These are phyloP conservation scores for Leptinotarsa juncta DNA, from an alignment of 2,888 invertebrate genomes.

Conservation along the genomic window DNA sequence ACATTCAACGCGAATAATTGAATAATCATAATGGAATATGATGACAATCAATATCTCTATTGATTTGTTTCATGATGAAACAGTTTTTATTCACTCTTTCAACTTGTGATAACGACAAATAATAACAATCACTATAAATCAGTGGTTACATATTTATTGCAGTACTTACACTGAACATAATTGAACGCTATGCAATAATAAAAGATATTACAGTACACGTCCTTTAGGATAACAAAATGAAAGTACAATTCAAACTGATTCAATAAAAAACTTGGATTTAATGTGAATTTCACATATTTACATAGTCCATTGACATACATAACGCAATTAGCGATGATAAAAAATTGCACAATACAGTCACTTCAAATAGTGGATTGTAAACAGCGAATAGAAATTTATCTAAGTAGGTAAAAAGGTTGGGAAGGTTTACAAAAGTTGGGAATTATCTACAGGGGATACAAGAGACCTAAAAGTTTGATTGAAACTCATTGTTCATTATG, in stretches of 20 bases:
- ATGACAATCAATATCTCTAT: neutral
- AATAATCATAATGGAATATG: neutral
- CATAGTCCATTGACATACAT: constrained; percentile 19
- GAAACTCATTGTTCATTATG: neutral
- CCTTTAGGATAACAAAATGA: constrained; percentile 21
- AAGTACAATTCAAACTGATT: constrained; percentile 18
- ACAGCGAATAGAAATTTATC: neutral
- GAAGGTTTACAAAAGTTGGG: constrained; percentile 14
- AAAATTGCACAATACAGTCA: constrained; percentile 6
- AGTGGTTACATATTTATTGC: constrained; percentile 20
- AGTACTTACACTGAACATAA: constrained; percentile 18
- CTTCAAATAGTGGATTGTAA: constrained; percentile 1
- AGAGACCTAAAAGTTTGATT: neutral
- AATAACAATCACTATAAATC: neutral
- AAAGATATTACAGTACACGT: constrained; percentile 18
- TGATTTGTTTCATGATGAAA: neutral
- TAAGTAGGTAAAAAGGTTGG: constrained; percentile 19
- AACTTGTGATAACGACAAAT: neutral
- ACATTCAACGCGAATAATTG: neutral
- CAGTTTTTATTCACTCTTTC: neutral
- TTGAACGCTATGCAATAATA: constrained; percentile 18
- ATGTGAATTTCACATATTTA: constrained; percentile 11
- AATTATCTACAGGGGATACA: constrained; percentile 16
- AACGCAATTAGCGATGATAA: neutral
- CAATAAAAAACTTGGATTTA: constrained; percentile 8